Conservation (phyloP, 2,888 invertebrate genomes). For the Tryphoninae sp. region DNA sequence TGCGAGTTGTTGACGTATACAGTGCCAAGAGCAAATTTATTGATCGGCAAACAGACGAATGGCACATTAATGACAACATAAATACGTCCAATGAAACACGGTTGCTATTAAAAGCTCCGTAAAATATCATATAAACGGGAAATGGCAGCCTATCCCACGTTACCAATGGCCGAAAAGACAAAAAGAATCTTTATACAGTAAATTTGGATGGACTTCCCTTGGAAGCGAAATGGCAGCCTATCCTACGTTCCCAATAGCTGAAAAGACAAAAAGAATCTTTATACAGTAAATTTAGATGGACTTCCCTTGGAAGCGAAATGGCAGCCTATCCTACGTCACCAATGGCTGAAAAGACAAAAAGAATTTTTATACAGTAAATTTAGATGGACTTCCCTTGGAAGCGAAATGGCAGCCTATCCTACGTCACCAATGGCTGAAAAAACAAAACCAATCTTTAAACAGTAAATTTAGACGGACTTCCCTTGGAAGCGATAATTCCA, state of each 20-base stretch:
- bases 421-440: not conserved
- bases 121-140: not conserved
- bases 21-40: constrained; percentile 35
- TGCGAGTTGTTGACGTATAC: not conserved
- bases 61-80: constrained; percentile 50
- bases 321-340: too few relatives aligned
- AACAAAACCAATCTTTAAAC: not conserved
- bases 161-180: not conserved
- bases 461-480: not conserved
- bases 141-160: not conserved
- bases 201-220: not conserved
- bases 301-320: too few relatives aligned
- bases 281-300: not conserved
- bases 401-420: too few relatives aligned
- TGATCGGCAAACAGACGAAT: constrained; percentile 54
- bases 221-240: too few relatives aligned
- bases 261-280: not conserved
- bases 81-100: constrained; percentile 42
- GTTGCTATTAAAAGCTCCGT: constrained; percentile 6
- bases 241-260: not conserved
- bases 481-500: too few relatives aligned
- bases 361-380: too few relatives aligned
- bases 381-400: too few relatives aligned
- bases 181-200: not conserved
- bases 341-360: too few relatives aligned